Conservation (phyloP, 2,888 invertebrate genomes). For the Volucella bombylans region DNA sequence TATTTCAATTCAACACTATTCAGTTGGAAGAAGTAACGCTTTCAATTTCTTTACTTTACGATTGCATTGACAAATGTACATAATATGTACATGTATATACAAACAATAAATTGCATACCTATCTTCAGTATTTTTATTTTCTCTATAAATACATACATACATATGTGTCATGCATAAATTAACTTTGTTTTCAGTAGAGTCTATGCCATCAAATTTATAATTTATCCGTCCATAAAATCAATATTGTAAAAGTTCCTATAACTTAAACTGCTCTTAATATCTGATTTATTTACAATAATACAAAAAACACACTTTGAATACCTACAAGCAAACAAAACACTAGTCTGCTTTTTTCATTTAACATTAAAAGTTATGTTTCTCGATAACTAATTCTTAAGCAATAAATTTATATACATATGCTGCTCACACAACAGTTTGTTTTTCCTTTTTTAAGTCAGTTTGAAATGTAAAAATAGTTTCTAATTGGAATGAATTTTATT, state of each 20-base stretch:
- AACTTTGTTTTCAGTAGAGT: slow-evolving; percentile 37
- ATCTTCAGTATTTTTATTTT: neutral
- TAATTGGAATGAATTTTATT: too few relatives aligned
- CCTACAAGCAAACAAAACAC: neutral
- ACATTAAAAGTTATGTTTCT: neutral
- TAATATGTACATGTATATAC: neutral
- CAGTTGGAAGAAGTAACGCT: neutral
- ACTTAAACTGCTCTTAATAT: slow-evolving; percentile 56
- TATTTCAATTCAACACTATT: neutral
- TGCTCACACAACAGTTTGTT: too few relatives aligned
- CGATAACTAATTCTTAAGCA: too few relatives aligned
- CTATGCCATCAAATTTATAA: slow-evolving; percentile 74
- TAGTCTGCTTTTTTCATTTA: neutral
- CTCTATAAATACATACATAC: neutral
- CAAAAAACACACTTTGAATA: neutral
- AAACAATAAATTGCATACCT: neutral
- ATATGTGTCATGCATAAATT: neutral
- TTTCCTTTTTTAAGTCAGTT: neutral
- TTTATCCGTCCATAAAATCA: slow-evolving; percentile 80
- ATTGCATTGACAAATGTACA: too few relatives aligned
- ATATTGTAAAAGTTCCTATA: slow-evolving; percentile 68
- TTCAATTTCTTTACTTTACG: too few relatives aligned
- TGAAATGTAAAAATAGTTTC: neutral
- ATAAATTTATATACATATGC: too few relatives aligned
- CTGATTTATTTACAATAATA: slow-evolving; percentile 28